Evolutionary conservation across 1,140 invertebrate species (phyloP).

Genomic region (Drosophila saltans): DNA sequence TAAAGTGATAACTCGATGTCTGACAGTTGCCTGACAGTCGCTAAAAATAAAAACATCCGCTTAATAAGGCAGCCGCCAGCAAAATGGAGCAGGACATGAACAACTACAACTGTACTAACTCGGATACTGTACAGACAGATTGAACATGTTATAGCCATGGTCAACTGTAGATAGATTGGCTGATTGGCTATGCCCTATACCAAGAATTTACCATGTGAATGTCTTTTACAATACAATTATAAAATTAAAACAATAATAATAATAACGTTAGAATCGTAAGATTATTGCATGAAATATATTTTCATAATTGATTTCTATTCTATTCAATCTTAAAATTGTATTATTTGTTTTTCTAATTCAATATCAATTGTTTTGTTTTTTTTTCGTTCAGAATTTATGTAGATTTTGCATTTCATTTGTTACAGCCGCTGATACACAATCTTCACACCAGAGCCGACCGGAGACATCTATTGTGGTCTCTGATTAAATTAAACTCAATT

Average conservation of each 20-base stretch:
- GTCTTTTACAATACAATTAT: neutral
- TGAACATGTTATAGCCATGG: slow-evolving; percentile 8
- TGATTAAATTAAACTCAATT: slow-evolving; percentile 64
- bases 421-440: neutral
- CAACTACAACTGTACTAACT: neutral
- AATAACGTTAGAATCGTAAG: no score
- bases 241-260: no score
- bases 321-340: no score
- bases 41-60: slow-evolving; percentile 69
- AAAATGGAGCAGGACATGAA: slow-evolving; percentile 19
- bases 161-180: slow-evolving; percentile 21
- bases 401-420: neutral
- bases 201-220: neutral
- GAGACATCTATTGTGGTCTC: neutral
- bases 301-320: no score
- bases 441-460: neutral
- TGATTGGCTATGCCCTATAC: slow-evolving; percentile 18
- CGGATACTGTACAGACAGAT: slow-evolving; percentile 6
- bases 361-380: no score
- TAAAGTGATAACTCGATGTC: slow-evolving; percentile 75
- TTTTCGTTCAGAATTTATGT: no score
- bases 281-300: no score
- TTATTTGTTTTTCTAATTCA: no score
- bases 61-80: slow-evolving; percentile 54
- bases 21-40: slow-evolving; percentile 62